Evolutionary conservation across 2,797 vertebrate species (phyloP).

Genomic region (Orientallactaga sibirica): DNA sequence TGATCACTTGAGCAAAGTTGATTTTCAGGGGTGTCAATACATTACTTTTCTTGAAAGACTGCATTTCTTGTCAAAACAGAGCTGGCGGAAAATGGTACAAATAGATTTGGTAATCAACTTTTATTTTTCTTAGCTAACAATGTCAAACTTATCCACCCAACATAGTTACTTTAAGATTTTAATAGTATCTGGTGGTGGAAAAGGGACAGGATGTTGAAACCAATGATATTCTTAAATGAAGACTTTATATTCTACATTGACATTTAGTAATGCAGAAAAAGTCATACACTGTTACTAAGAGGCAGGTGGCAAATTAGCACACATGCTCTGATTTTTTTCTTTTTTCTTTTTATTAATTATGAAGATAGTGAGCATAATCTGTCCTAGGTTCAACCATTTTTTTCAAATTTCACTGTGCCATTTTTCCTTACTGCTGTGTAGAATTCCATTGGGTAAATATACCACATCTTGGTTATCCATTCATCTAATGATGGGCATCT

Average conservation of each 20-base stretch:
- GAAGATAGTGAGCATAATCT: too few species aligned
- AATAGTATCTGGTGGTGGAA: background rate
- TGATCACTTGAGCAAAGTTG: slow-evolving; percentile 22
- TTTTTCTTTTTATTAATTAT: background rate
- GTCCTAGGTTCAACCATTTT: too few species aligned
- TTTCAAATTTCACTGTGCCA: too few species aligned
- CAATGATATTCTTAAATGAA: slow-evolving; percentile 32
- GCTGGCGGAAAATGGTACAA: background rate
- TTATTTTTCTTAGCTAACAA: slow-evolving; percentile 3
- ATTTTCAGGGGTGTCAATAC: slow-evolving; percentile 13
- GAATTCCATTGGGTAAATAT: too few species aligned
- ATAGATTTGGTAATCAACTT: background rate
- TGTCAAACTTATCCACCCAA: background rate
- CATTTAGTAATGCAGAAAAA: slow-evolving; percentile 30
- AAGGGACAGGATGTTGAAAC: background rate
- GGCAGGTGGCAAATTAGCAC: background rate
- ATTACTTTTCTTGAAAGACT: slow-evolving; percentile 42
- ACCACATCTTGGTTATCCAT: too few species aligned
- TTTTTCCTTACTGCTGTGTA: too few species aligned
- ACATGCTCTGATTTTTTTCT: background rate
- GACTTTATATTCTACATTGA: background rate
- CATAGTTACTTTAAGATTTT: background rate
- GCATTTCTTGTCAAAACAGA: slow-evolving; percentile 29
- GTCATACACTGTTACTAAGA: slow-evolving; percentile 34
- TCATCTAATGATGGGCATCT: too few species aligned